Evolutionary conservation across 2,888 invertebrate genomes (phyloP).

Genomic region (Euphydryas editha): DNA sequence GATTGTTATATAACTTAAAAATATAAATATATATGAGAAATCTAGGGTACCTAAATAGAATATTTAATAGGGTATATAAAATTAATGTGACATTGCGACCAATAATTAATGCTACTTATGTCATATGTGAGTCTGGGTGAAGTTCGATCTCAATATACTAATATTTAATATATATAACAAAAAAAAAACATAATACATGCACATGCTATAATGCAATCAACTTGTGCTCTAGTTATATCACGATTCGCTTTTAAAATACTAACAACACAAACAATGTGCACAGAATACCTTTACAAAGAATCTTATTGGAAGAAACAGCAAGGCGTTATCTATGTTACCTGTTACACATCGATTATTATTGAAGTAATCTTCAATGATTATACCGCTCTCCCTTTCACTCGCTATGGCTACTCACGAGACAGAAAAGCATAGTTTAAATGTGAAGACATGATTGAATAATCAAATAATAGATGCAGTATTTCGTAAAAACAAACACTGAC

Average conservation of each 20-base stretch:
- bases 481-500: slow-evolving; percentile 34
- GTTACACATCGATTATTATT: slow-evolving; percentile 30
- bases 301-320: slow-evolving; percentile 43
- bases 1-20: too few relatives aligned
- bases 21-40: too few relatives aligned
- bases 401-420: slow-evolving; percentile 13
- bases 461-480: slow-evolving; percentile 35
- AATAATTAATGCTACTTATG: too few relatives aligned
- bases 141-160: too few relatives aligned
- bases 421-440: slow-evolving; percentile 8
- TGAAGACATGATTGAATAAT: slow-evolving; percentile 35
- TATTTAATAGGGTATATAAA: too few relatives aligned
- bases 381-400: slow-evolving; percentile 14
- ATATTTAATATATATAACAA: neutral
- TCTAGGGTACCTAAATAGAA: too few relatives aligned
- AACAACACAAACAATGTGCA: slow-evolving; percentile 43
- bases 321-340: slow-evolving; percentile 23
- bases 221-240: slow-evolving; percentile 28
- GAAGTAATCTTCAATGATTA: slow-evolving; percentile 23
- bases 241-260: slow-evolving; percentile 44
- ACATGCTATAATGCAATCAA: slow-evolving; percentile 10
- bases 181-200: neutral
- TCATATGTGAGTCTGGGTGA: too few relatives aligned
- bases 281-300: slow-evolving; percentile 45
- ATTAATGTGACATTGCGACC: too few relatives aligned